phyloP scores from a whole-genome alignment of 2,113 vertebrate genomes.

The Psophia crepitans region DNA sequence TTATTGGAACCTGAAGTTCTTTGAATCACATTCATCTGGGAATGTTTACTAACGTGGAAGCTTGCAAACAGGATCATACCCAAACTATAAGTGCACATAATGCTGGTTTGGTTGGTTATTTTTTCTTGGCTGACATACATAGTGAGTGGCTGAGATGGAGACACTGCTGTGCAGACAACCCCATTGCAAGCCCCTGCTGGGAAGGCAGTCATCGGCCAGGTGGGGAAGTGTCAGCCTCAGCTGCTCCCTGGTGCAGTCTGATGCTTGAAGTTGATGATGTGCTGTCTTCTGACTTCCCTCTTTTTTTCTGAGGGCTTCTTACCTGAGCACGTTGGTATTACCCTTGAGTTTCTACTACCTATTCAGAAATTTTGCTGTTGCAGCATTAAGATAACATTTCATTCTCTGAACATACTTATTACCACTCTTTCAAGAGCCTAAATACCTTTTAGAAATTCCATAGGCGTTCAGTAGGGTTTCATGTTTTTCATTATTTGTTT shows the following conservation, averaged over 20 bases:
- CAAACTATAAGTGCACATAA: fast-evolving
- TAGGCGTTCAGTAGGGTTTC: background rate
- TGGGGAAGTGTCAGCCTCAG: background rate
- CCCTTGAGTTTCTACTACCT: background rate
- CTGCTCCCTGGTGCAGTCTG: background rate
- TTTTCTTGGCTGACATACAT: background rate
- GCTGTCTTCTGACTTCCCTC: background rate
- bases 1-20: background rate
- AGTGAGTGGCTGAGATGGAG: background rate
- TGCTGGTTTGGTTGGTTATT: background rate
- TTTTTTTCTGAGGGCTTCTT: background rate
- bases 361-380: background rate
- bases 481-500: background rate
- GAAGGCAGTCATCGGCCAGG: background rate
- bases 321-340: background rate
- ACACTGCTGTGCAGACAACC: background rate
- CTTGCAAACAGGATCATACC: background rate
- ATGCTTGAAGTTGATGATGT: background rate
- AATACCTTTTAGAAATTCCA: background rate
- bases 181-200: background rate
- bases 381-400: background rate
- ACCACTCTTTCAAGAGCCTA: background rate
- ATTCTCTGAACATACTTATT: background rate
- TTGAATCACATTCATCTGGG: too few species aligned
- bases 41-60: background rate